Evolutionary conservation across 2,888 invertebrate species (phyloP).

Genomic region (Drosophila subquinaria): DNA sequence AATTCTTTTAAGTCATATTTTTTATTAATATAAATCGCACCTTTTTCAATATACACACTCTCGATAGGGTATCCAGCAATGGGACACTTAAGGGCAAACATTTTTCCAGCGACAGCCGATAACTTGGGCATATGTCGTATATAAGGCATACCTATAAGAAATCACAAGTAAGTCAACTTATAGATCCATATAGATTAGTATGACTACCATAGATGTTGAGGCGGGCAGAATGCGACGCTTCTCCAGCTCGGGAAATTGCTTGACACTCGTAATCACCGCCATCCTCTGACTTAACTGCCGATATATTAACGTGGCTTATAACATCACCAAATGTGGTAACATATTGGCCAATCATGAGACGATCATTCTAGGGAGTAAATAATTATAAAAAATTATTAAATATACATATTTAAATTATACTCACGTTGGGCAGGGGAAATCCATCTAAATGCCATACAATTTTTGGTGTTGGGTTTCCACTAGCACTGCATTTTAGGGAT

Average conservation of each 20-base stretch:
- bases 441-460: constrained; percentile 92
- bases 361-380: constrained; percentile 85
- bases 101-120: constrained; percentile 93
- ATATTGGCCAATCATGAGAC: constrained; percentile 95
- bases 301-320: constrained; percentile 95
- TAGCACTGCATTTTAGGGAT: constrained; percentile 91
- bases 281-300: constrained; percentile 93
- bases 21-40: constrained; percentile 84
- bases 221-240: constrained; percentile 92
- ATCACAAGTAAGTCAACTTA: not conserved
- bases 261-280: constrained; percentile 95
- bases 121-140: constrained; percentile 94
- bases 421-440: constrained; percentile 88
- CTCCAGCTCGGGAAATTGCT: constrained; percentile 92
- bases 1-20: not conserved
- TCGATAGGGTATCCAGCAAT: constrained; percentile 96
- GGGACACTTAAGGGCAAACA: constrained; percentile 93
- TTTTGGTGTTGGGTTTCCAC: constrained; percentile 92
- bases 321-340: constrained; percentile 96
- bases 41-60: constrained; percentile 94
- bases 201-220: constrained; percentile 92
- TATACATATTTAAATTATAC: constrained; percentile 31
- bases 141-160: constrained; percentile 89
- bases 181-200: not conserved
- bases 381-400: not conserved